phyloP scores from a whole-genome alignment of 2,113 vertebrate genomes.

The Melanerpes aurifrons region DNA sequence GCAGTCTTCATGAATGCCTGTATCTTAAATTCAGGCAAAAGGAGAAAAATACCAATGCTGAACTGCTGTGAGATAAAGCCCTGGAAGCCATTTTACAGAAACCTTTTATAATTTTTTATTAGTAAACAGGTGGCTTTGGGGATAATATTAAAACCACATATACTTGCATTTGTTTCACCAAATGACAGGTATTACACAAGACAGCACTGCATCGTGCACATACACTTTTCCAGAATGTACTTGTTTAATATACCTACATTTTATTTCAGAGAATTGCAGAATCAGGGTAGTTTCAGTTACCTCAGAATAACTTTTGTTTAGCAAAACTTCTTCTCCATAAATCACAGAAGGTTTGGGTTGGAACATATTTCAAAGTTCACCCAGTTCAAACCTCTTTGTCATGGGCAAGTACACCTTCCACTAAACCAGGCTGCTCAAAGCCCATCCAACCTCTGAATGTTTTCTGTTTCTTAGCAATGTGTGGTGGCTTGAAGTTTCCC shows the following conservation, averaged over 20 bases:
- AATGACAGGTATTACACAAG: background rate
- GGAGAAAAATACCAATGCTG: background rate
- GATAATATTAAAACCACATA: background rate
- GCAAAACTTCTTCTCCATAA: background rate
- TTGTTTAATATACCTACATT: background rate
- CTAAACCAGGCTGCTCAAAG: background rate
- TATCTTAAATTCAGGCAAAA: background rate
- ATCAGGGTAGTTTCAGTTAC: background rate
- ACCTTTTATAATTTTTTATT: background rate
- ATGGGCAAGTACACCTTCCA: background rate
- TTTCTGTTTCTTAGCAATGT: background rate
- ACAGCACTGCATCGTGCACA: background rate
- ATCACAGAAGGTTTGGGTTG: background rate
- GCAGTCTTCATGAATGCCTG: background rate
- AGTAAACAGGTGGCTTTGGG: background rate
- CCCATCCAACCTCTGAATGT: background rate
- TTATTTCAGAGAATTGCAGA: background rate
- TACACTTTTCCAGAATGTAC: background rate
- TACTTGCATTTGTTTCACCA: background rate
- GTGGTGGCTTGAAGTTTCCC: too few species aligned
- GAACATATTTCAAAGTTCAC: background rate
- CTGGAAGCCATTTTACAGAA: background rate
- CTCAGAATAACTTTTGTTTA: background rate
- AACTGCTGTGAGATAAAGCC: background rate
- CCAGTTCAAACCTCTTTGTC: background rate